Evolutionary conservation across 2,113 vertebrate genomes (phyloP).

Genomic region (Nymphicus hollandicus): DNA sequence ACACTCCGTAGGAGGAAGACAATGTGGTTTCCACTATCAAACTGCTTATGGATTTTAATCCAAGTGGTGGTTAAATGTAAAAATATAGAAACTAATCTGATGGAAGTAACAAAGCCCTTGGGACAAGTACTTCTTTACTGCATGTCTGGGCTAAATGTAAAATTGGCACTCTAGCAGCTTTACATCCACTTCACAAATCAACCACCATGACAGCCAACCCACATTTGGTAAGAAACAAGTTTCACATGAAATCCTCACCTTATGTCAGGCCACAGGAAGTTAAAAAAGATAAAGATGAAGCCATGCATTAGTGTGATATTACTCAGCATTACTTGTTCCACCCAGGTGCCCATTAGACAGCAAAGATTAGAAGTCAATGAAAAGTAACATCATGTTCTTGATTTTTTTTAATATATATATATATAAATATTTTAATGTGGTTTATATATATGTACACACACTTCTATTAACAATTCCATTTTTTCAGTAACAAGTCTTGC

Average conservation of each 20-base stretch:
- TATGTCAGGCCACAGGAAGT: not conserved
- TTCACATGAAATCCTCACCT: not conserved
- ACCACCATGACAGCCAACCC: accelerated
- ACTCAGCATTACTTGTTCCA: not conserved
- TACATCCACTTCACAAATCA: not conserved
- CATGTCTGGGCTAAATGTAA: not conserved
- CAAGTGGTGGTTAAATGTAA: not conserved
- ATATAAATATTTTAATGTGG: not conserved
- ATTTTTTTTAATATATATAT: not conserved
- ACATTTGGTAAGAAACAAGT: not conserved
- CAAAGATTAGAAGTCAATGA: not conserved
- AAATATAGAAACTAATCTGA: not conserved
- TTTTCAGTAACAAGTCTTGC: not conserved
- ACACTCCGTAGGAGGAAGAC: not conserved
- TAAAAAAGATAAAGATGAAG: not conserved
- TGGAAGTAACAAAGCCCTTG: not conserved
- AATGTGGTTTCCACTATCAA: not conserved
- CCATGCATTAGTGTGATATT: not conserved
- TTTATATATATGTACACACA: accelerated
- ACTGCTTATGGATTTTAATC: not conserved
- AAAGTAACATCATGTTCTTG: not conserved
- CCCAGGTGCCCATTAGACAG: not conserved
- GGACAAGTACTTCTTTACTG: not conserved
- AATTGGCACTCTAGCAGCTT: not conserved
- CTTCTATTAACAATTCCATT: not conserved